Base-by-base conservation (phyloP, 2,797 vertebrate genomes). In the Cuculus canorus region DNA sequence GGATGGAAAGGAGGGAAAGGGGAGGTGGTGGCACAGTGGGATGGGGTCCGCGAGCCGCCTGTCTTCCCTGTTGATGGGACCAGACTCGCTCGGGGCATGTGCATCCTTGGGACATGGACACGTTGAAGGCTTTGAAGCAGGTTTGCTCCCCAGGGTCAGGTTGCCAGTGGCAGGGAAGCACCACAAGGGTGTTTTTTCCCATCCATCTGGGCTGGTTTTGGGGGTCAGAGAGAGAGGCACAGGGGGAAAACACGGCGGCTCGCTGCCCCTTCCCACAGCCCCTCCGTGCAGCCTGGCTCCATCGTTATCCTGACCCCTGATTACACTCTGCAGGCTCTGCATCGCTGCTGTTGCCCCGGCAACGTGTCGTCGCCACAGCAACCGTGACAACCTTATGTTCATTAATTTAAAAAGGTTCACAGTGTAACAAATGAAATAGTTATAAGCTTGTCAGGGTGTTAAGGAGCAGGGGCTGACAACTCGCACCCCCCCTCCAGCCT, bases 361-460 rank as follows among this genome's bases (percentile, higher is more conserved):
- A 94, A 96, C 95, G 37, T 77, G 85, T 61, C 32, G 91, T 97
- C 48, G 39, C 97, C 94, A 90, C 91, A 60, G 96, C 94, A 97
- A 96, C 94, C 66, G 69, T 64, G 94, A 96, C 93, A 94, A 86
- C 96, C 96, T 97, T 96, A 76, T 97, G 96, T 95, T 97, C 96
- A 94, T 97, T 96, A 97, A 97, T 96, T 96, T 96, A 90, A 94
- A 93, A 94, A 95, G 95, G 96, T 95, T 97, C 87, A 82, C 88
- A 72, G 89, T 95, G 89, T 92, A 96, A 96, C 96, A 95, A 96
- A 96, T 94, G 96, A 96, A 96, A 97, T 95, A 96, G 96, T 96
- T 96, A 94, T 94, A 93, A 97, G 97, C 96, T 93, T 95, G 93
- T 97, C 96, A 94, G 90, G 90, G 96, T 93, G 95, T 93, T 95